A percentile compares a stretch with the other conserved stretches of the same genome.
Evolutionary conservation across 1,140 invertebrate genomes (phyloP).

Genomic region (Ceratina calcarata): DNA sequence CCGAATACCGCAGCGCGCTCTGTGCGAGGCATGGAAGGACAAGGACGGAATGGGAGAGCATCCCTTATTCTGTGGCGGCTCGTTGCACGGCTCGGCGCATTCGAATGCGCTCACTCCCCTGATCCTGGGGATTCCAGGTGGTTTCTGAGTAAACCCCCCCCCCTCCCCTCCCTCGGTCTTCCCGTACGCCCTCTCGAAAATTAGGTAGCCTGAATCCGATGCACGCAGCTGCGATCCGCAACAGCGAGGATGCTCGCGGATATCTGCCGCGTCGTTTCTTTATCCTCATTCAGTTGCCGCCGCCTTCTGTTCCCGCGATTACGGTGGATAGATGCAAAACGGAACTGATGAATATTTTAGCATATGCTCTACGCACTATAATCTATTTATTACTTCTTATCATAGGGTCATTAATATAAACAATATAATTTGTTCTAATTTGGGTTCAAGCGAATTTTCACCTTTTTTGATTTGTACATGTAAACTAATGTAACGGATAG

Average conservation of each 20-base stretch:
- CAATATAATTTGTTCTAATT: too few relatives aligned
- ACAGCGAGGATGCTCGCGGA: constrained; percentile 24
- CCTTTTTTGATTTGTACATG: too few relatives aligned
- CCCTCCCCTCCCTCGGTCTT: neutral
- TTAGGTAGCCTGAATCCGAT: constrained; percentile 57
- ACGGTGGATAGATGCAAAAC: neutral
- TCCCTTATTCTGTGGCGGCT: constrained; percentile 78
- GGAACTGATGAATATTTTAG: too few relatives aligned
- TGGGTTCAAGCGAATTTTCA: too few relatives aligned
- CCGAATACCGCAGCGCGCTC: constrained; percentile 4
- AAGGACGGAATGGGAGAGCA: constrained; percentile 65
- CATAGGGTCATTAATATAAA: too few relatives aligned
- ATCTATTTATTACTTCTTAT: too few relatives aligned
- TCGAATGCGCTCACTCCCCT: constrained; percentile 75
- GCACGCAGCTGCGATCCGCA: constrained; percentile 60
- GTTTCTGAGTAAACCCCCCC: constrained; percentile 63
- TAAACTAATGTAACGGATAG: too few relatives aligned
- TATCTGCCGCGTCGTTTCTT: neutral
- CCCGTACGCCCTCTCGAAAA: constrained; percentile 58
- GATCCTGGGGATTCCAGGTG: constrained; percentile 72
- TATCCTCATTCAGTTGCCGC: neutral
- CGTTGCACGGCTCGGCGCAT: constrained; percentile 78
- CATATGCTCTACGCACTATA: too few relatives aligned
- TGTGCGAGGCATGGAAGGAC: constrained; percentile 26
- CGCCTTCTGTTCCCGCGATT: neutral